Conservation (phyloP, 2,888 invertebrate genomes). For the Neoaliturus tenellus region DNA sequence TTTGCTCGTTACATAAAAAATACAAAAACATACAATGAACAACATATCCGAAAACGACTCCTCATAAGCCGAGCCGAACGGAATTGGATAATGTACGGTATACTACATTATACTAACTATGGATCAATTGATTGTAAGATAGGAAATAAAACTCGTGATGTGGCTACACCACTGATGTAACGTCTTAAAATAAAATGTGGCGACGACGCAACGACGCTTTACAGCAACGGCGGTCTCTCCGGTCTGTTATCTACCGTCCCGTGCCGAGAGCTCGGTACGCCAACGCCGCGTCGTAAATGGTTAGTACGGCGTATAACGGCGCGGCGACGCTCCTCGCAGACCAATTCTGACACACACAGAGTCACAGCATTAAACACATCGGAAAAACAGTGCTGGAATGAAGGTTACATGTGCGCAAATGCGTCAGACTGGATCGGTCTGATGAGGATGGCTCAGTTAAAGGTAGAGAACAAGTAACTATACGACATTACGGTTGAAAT, state of each 20-base stretch:
- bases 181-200: constrained; percentile 26
- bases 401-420: no score
- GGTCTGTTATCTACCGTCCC: not conserved
- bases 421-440: no score
- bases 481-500: no score
- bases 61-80: not conserved
- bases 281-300: not conserved
- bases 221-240: not conserved
- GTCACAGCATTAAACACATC: constrained; percentile 26
- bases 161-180: not conserved
- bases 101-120: constrained; percentile 10
- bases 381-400: not conserved
- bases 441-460: no score
- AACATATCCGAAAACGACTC: not conserved
- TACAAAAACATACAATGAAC: constrained; percentile 14
- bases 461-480: no score
- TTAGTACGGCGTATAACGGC: constrained; percentile 58
- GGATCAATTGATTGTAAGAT: not conserved
- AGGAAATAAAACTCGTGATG: not conserved
- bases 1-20: constrained; percentile 25
- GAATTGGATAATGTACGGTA: not conserved
- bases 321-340: constrained; percentile 57
- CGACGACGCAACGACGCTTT: not conserved
- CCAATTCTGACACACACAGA: constrained; percentile 55
- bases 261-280: not conserved